Conservation (phyloP, 1,140 invertebrate species). For the Harlomillsia oculata region DNA sequence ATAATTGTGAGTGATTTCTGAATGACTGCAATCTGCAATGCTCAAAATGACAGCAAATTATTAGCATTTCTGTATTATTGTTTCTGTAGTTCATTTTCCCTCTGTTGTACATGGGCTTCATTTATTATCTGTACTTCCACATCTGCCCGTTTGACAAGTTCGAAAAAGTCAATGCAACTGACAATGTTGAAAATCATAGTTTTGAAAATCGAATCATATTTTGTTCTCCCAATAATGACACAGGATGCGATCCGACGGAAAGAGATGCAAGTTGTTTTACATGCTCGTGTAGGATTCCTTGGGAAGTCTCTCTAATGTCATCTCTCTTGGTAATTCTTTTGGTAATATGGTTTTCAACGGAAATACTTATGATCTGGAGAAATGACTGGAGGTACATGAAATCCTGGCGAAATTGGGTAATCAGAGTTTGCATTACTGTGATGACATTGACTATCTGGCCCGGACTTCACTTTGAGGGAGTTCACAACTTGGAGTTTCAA, state of each 20-base stretch:
- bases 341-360: background rate
- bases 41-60: background rate
- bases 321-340: background rate
- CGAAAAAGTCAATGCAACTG: background rate
- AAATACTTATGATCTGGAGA: slow-evolving; percentile 4
- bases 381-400: background rate
- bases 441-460: slow-evolving; percentile 18
- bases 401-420: slow-evolving; percentile 16
- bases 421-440: background rate
- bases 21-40: background rate
- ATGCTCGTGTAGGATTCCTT: slow-evolving; percentile 1
- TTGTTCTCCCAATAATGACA: no score
- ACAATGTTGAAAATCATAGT: background rate
- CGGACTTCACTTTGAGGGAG: slow-evolving; percentile 10
- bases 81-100: background rate
- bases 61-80: background rate
- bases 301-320: background rate
- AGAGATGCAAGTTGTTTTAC: no score
- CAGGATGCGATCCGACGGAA: no score
- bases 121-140: slow-evolving; percentile 13
- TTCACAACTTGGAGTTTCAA: slow-evolving; percentile 10
- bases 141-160: slow-evolving; percentile 2
- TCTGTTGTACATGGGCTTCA: slow-evolving; percentile 12
- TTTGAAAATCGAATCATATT: no score
- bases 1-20: background rate